These are phyloP conservation scores for Conger conger DNA, from an alignment of 2,113 vertebrate species.

Conservation along the genomic window DNA sequence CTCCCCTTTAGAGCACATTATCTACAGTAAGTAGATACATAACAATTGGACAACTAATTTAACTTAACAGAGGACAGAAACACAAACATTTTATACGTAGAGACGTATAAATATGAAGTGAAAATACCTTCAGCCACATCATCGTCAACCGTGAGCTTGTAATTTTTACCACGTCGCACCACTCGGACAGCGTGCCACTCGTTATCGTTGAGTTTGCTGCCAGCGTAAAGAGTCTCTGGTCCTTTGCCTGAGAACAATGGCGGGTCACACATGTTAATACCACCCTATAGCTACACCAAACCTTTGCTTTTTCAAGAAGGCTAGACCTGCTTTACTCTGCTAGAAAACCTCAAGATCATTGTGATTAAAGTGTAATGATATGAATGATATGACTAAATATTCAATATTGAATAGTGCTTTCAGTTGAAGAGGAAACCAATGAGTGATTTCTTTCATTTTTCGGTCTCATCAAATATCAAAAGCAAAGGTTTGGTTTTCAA, in stretches of 20 bases:
- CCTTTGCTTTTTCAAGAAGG: slow-evolving; percentile 30
- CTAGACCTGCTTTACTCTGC: neutral
- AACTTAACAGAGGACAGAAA: neutral
- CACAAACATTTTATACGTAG: neutral
- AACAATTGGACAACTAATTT: neutral
- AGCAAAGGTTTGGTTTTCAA: slow-evolving; percentile 53
- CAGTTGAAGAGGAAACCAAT: neutral
- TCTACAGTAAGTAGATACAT: neutral
- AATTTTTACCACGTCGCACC: slow-evolving; percentile 86
- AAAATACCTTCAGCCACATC: slow-evolving; percentile 89
- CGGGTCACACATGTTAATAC: slow-evolving; percentile 53
- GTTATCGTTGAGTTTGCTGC: slow-evolving; percentile 96
- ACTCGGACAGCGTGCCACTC: slow-evolving; percentile 96
- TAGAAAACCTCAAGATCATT: neutral
- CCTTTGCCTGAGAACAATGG: slow-evolving; percentile 87
- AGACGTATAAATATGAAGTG: slow-evolving; percentile 51
- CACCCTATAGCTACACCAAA: slow-evolving; percentile 44
- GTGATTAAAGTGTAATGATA: neutral
- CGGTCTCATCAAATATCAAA: slow-evolving; percentile 10
- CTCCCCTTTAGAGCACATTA: too few species aligned
- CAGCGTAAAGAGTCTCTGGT: slow-evolving; percentile 92
- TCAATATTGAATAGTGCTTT: neutral
- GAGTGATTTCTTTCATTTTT: neutral
- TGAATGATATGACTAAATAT: neutral
- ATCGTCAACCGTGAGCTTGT: slow-evolving; percentile 91